Evolutionary conservation across 1,140 invertebrate genomes (phyloP), one percentile per base, ranked within the genome.

Genomic region (Drosophila lowei): DNA sequence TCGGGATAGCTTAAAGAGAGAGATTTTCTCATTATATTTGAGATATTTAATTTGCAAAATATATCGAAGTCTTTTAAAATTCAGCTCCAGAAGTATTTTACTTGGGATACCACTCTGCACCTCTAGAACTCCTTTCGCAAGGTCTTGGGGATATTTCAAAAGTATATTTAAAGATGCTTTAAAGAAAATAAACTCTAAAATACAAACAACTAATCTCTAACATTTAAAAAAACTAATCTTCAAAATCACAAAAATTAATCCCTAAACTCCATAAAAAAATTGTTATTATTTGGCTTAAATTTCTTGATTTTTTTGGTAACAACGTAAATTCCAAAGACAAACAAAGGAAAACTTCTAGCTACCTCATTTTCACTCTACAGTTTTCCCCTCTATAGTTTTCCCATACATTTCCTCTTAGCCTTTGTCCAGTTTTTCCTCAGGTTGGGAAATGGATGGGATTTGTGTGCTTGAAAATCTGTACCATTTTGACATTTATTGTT

Each of bases 401-500:
- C 48, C 65, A 71, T 1, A 59, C 44, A 50, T 60, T 71, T 49
- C 46, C 21, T 25, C 16, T 41, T 23, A 18, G 53, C 21, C 49
- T 44, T 28, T 76, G 76, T 57, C 62, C 80, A 72, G 72, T 72
- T 77, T 58, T 67, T 46, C 67, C 65, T 16, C 3, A 47, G 44
- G 65, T 46, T 46, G 18, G n/a, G n/a, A n/a, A n/a, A n/a, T 67
- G 49, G 41, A 50, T 47, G 56, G 34, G 60, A 57, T 64, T 62
- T 42, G 56, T 56, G 70, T 73, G 71, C 66, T 68, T 47, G 49
- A 72, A 72, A 71, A 72, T 72, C 66, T 56, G 64, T 73, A 50
- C 43, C 56, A 59, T 59, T 70, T 88, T 86, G 83, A 88, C 83
- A 88, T 86, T 86, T 86, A 86, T 88, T 86, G 83, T 86, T 86